A percentile compares a stretch with the other conserved stretches of the same genome.
Evolutionary conservation across 2,797 vertebrate genomes (phyloP).

Genomic region (Ispidina lecontei): DNA sequence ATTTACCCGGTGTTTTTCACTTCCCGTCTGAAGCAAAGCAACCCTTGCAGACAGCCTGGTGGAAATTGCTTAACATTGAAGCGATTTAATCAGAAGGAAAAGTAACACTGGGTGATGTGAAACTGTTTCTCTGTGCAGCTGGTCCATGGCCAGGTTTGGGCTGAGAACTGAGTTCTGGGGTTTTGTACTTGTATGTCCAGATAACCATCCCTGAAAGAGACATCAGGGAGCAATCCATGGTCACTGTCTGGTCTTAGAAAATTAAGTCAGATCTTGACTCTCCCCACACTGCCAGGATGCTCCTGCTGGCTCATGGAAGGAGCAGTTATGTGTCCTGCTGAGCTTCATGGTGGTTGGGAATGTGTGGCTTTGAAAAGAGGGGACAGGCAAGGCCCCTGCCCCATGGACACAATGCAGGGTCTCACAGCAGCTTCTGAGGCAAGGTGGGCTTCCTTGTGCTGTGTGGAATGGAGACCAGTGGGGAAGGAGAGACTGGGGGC

Average conservation of each 20-base stretch:
- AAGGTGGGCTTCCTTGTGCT: background rate
- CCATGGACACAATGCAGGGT: background rate
- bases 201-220: background rate
- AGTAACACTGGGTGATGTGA: background rate
- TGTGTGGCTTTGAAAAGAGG: background rate
- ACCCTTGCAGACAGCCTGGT: background rate
- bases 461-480: background rate
- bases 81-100: background rate
- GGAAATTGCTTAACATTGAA: background rate
- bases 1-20: background rate
- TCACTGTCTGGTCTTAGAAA: background rate
- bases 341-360: background rate
- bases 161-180: background rate
- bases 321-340: background rate
- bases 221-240: fast-evolving
- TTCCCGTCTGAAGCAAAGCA: background rate
- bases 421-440: background rate
- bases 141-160: background rate
- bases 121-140: background rate
- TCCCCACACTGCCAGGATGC: fast-evolving
- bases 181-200: background rate
- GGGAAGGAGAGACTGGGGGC: background rate
- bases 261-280: fast-evolving
- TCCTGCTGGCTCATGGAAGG: background rate
- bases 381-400: background rate